Evolutionary conservation across 2,113 vertebrate species (phyloP), one percentile per base, ranked within the genome.

Genomic region (Pipa parva): DNA sequence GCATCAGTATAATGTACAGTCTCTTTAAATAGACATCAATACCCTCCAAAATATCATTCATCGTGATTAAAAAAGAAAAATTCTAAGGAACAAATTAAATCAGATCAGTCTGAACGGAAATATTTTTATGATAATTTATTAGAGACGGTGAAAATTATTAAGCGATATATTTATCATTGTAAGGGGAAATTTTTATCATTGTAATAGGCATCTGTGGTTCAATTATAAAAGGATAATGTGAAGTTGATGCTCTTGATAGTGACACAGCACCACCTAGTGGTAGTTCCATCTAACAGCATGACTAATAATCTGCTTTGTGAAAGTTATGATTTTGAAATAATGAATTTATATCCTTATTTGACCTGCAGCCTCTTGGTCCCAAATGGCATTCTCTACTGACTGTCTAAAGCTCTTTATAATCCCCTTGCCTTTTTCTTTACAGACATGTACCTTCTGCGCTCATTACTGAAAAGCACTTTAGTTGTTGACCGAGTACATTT

Each of bases 101-200:
- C 51, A 48, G 55, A 65, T 65, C 39, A 48, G 37, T 54, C 17
- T 65, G 52, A 65, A 56, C 46, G 52, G 55, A 57, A 65, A 57
- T 65, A 52, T 48, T 45, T 65, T 65, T 65, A 65, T 65, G 63
- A 65, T 57, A 65, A 65, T 65, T 20, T 48, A 65, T 65, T 48
- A 56, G 36, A 56, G 42, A 37, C 37, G 55, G 39, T 65, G 63
- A 57, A 65, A 65, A 27, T 56, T 65, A 65, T 65, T 57, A 65
- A 56, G 52, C 29, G 27, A 26, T 17, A 33, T 57, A 65, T 65
- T 33, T 65, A 65, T 57, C 27, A 57, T 57, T 24, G 48, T 42
- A 42, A 56, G 63, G 42, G 25, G 63, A 42, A 28, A 55, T 45
- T 55, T 51, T 50, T 55, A 64, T 29, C 51, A 55, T 64, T 64